Conservation (phyloP, 2,888 invertebrate species). For the Pyrocoelia pectoralis region DNA sequence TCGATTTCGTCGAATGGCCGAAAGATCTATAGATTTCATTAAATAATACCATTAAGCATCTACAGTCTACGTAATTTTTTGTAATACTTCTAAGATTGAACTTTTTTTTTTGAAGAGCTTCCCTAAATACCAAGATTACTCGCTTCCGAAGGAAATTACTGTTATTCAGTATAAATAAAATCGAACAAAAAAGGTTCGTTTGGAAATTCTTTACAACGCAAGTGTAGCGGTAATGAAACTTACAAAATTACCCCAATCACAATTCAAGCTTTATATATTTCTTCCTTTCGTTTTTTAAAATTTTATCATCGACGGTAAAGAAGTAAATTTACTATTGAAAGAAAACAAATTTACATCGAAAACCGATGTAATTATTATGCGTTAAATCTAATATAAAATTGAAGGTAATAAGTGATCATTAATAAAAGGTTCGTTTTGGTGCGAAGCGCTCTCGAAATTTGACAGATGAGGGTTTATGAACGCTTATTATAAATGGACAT, state of each 20-base stretch:
- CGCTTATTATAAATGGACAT: too few relatives aligned
- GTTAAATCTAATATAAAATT: too few relatives aligned
- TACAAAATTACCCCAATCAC: background rate
- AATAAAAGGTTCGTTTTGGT: background rate
- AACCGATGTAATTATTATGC: background rate
- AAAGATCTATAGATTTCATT: background rate
- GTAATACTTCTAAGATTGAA: background rate
- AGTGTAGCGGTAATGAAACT: conserved; percentile 1
- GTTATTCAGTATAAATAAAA: background rate
- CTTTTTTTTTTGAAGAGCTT: background rate
- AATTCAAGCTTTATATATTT: conserved; percentile 1
- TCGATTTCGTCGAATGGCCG: background rate
- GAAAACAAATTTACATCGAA: too few relatives aligned
- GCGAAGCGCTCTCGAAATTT: background rate
- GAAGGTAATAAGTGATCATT: background rate
- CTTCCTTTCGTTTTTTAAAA: background rate
- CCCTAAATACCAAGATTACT: background rate
- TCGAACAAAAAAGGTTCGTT: background rate
- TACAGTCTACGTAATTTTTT: background rate
- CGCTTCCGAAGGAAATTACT: conserved; percentile 1
- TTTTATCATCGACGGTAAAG: background rate
- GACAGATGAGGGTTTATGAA: too few relatives aligned
- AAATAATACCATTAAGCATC: background rate
- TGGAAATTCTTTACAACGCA: background rate
- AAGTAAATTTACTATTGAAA: background rate